Evolutionary conservation across 2,797 vertebrate species (phyloP), one percentile per base, ranked within the genome.

Genomic region (Spatula versicolor): DNA sequence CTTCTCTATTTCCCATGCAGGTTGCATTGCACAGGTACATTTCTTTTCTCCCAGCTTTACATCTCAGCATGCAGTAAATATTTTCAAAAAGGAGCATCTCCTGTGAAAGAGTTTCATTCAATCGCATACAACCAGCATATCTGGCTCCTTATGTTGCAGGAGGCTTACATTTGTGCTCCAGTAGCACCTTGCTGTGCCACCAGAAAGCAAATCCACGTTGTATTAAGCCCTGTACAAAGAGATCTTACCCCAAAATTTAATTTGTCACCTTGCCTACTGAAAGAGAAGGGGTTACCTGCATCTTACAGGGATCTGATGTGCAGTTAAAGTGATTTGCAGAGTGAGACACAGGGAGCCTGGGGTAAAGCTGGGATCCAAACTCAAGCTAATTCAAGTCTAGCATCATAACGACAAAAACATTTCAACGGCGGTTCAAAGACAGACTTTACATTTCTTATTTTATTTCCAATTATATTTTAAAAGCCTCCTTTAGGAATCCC

Each of bases 391-490:
- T 41, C 26, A 41, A 39, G 21, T 23, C 6, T 2, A 63, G 43
- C 19, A 43, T 9, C 3, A 1, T 3, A 31, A 77, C 7, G 30
- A n/a, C 9, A 66, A 62, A 63, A 74, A 33, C n/a, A 0, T n/a
- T 68, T 35, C 35, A 81, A 6, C 15, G 11, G 11, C 6, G 25
- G n/a, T 76, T 25, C 63, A 31, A 62, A 76, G n/a, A 33, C 2
- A 25, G 30, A 0, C 20, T 30, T 0, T 1, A 58, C 4, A 11
- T 26, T 76, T 12, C 16, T 43, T 1, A 37, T 50, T 72, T 86
- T 11, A 15, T 67, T 88, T 62, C 26, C 20, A 45, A 7, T 9
- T 2, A 25, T 5, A 23, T 52, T 52, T 52, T 52, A 43, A 30
- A 72, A 50, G 5, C 2, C 22, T n/a, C 20, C 39, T 83, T 69